A percentile compares a stretch with the other conserved stretches of the same genome.
phyloP scores from a whole-genome alignment of 2,113 vertebrate species.

The Cichladusa arquata region DNA sequence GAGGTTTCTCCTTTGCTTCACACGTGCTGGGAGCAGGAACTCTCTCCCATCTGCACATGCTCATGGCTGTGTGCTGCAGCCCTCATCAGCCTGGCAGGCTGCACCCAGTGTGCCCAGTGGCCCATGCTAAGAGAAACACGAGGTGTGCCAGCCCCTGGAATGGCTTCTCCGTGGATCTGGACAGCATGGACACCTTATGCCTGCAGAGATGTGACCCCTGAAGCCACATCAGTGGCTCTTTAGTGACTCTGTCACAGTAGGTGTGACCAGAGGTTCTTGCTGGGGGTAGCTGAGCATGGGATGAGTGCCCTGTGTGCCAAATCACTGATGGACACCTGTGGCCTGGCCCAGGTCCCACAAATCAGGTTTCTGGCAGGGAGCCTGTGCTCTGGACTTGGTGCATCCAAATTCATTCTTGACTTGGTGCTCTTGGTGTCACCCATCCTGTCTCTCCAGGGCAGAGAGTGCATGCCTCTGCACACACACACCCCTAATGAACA shows the following conservation, averaged over 20 bases:
- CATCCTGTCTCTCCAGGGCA: not conserved
- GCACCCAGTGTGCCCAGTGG: not conserved
- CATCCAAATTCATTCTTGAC: not conserved
- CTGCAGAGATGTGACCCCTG: not conserved
- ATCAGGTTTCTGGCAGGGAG: not conserved
- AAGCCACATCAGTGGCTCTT: not conserved
- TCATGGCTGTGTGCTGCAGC: not conserved
- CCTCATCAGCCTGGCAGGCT: not conserved
- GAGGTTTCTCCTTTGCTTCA: not conserved
- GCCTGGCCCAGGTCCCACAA: not conserved
- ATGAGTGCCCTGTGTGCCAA: not conserved
- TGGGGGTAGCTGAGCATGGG: not conserved
- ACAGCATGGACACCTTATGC: not conserved
- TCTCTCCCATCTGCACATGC: not conserved
- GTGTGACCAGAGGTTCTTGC: not conserved
- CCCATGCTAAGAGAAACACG: fast-evolving
- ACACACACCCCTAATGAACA: not conserved
- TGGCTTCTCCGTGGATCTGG: not conserved
- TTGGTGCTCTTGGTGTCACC: not conserved
- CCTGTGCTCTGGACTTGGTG: not conserved
- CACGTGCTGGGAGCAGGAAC: not conserved
- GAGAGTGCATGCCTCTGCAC: not conserved
- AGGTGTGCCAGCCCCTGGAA: not conserved
- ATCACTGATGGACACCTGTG: not conserved
- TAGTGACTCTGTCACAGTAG: too few species aligned